Conservation (phyloP, 2,113 vertebrate species). For the Zosterops pallidus region DNA sequence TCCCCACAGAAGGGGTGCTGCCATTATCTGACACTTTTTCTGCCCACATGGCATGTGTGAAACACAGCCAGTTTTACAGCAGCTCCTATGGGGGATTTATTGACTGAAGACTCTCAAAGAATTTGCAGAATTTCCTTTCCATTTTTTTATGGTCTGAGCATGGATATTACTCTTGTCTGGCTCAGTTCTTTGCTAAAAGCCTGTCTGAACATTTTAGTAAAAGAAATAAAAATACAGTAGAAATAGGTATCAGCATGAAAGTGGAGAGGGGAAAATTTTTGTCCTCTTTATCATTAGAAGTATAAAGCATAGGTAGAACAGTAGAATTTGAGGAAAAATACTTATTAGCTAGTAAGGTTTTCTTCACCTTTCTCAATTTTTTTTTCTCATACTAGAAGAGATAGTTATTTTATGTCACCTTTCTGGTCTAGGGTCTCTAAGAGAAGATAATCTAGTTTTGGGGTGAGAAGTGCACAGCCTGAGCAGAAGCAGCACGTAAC, state of each 20-base stretch:
- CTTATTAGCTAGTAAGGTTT: neutral
- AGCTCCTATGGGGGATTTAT: neutral
- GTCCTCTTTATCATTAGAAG: neutral
- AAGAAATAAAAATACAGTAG: neutral
- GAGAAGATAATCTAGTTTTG: neutral
- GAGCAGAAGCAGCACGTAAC: neutral
- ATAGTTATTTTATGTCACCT: neutral
- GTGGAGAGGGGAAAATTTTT: accelerated
- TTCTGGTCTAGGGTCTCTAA: neutral
- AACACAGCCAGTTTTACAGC: neutral
- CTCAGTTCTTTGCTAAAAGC: neutral
- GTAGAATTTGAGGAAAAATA: neutral
- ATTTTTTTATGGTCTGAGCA: neutral
- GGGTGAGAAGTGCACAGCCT: neutral
- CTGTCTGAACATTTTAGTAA: neutral
- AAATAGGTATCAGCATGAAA: neutral
- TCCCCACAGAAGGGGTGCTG: neutral
- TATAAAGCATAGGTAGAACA: neutral
- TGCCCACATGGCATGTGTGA: neutral
- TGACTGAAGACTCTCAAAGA: neutral
- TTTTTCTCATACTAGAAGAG: neutral
- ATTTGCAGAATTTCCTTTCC: slow-evolving; percentile 36
- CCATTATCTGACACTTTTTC: neutral
- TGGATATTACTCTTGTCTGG: slow-evolving; percentile 3
- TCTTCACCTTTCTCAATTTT: neutral